Evolutionary conservation across 2,888 invertebrate genomes (phyloP).

Genomic region (Antheraea assamensis): DNA sequence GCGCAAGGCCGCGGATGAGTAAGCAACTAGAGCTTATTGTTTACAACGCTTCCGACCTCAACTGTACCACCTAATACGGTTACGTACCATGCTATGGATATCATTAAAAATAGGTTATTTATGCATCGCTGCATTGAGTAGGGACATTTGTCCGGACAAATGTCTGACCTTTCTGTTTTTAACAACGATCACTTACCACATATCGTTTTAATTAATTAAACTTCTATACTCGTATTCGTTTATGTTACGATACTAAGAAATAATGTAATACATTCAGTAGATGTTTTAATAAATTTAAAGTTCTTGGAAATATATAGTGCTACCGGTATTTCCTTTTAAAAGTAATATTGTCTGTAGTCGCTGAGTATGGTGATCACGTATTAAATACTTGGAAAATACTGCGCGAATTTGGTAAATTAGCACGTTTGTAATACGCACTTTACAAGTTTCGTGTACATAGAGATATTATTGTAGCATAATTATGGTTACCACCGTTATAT

Average conservation of each 20-base stretch:
- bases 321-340: slow-evolving; percentile 38
- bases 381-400: slow-evolving; percentile 31
- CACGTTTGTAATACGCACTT: slow-evolving; percentile 39
- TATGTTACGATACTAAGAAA: not conserved
- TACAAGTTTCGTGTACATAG: slow-evolving; percentile 28
- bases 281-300: slow-evolving; percentile 17
- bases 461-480: slow-evolving; percentile 24
- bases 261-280: slow-evolving; percentile 5
- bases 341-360: slow-evolving; percentile 28
- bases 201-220: not conserved
- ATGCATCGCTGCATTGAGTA: not conserved
- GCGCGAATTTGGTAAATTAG: slow-evolving; percentile 40
- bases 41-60: slow-evolving; percentile 35
- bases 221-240: not conserved
- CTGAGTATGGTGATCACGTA: slow-evolving; percentile 43
- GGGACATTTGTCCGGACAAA: not conserved
- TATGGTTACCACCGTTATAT: not conserved
- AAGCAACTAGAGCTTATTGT: slow-evolving; percentile 50
- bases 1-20: slow-evolving; percentile 62
- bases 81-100: slow-evolving; percentile 33
- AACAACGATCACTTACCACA: not conserved
- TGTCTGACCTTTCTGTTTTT: not conserved
- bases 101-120: slow-evolving; percentile 7
- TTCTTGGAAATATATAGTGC: slow-evolving; percentile 34
- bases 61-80: slow-evolving; percentile 46